phyloP scores from a whole-genome alignment of 2,888 invertebrate species.

The Chloroclystis v-ata region DNA sequence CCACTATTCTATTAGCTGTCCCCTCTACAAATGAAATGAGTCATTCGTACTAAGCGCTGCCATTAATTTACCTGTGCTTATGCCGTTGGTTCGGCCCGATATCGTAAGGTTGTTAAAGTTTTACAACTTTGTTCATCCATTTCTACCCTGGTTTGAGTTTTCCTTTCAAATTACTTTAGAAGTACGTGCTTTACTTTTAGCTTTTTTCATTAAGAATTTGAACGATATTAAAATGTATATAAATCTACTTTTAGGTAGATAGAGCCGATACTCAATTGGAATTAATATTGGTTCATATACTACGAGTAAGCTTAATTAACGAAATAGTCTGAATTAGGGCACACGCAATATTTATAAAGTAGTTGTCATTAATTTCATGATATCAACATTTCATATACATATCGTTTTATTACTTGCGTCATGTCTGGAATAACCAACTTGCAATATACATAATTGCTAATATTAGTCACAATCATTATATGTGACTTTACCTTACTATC shows the following conservation, averaged over 20 bases:
- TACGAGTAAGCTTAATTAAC: too few relatives aligned
- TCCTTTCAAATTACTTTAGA: conserved; percentile 22
- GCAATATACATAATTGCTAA: too few relatives aligned
- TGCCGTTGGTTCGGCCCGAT: conserved; percentile 20
- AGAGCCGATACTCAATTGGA: too few relatives aligned
- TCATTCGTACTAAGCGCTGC: conserved; percentile 35
- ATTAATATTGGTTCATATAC: too few relatives aligned
- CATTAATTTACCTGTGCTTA: conserved; percentile 36
- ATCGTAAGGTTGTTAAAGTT: conserved; percentile 22
- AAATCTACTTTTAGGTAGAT: not conserved
- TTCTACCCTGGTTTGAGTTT: conserved; percentile 15
- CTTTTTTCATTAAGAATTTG: conserved; percentile 8
- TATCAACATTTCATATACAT: too few relatives aligned
- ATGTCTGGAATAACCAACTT: too few relatives aligned
- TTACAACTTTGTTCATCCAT: conserved; percentile 21
- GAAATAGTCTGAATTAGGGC: too few relatives aligned
- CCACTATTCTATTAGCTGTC: conserved; percentile 32
- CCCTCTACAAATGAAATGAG: conserved; percentile 41
- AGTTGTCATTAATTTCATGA: too few relatives aligned
- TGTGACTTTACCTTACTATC: too few relatives aligned
- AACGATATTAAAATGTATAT: not conserved
- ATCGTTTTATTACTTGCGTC: too few relatives aligned
- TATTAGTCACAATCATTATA: too few relatives aligned
- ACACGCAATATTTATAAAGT: too few relatives aligned
- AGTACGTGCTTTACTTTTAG: conserved; percentile 13